A percentile compares a stretch with the other conserved stretches of the same genome.
phyloP scores from a whole-genome alignment of 1,140 invertebrate genomes.

The Euura lappo region DNA sequence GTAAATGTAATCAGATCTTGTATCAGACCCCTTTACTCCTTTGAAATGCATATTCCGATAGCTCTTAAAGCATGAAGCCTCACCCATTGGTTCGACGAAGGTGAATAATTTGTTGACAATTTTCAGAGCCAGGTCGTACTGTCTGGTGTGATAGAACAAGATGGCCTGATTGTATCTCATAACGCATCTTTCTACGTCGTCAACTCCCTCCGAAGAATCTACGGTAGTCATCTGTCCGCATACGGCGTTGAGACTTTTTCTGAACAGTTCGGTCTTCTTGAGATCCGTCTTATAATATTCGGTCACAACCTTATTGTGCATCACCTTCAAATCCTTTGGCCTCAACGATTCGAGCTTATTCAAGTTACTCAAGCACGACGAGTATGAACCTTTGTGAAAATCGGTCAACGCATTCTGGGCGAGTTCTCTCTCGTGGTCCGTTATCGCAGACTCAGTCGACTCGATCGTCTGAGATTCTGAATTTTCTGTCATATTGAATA shows the following conservation, averaged over 20 bases:
- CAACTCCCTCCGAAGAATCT: slow-evolving; percentile 63
- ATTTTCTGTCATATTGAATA: slow-evolving; percentile 34
- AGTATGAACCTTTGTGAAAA: slow-evolving; percentile 65
- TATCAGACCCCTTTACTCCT: background rate
- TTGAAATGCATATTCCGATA: background rate
- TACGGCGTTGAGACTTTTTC: slow-evolving; percentile 69
- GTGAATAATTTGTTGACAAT: slow-evolving; percentile 78
- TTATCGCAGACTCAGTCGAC: slow-evolving; percentile 37
- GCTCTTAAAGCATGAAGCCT: slow-evolving; percentile 38
- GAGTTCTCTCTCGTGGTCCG: slow-evolving; percentile 65
- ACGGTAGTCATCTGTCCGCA: slow-evolving; percentile 63
- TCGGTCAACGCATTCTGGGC: slow-evolving; percentile 64
- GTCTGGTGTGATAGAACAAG: slow-evolving; percentile 78
- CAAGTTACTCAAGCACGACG: slow-evolving; percentile 64
- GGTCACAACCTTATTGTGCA: slow-evolving; percentile 75
- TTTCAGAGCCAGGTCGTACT: slow-evolving; percentile 76
- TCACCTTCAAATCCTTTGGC: slow-evolving; percentile 71
- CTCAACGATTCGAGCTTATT: slow-evolving; percentile 65
- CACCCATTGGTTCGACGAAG: slow-evolving; percentile 78
- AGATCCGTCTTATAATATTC: slow-evolving; percentile 76
- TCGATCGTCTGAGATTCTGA: slow-evolving; percentile 39
- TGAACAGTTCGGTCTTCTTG: slow-evolving; percentile 75
- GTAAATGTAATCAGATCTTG: too few relatives aligned
- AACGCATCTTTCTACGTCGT: slow-evolving; percentile 75
- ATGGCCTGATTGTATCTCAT: slow-evolving; percentile 84